Base-by-base conservation (phyloP, 2,797 vertebrate species). In the Lepidocolaptes lacrymiger region DNA sequence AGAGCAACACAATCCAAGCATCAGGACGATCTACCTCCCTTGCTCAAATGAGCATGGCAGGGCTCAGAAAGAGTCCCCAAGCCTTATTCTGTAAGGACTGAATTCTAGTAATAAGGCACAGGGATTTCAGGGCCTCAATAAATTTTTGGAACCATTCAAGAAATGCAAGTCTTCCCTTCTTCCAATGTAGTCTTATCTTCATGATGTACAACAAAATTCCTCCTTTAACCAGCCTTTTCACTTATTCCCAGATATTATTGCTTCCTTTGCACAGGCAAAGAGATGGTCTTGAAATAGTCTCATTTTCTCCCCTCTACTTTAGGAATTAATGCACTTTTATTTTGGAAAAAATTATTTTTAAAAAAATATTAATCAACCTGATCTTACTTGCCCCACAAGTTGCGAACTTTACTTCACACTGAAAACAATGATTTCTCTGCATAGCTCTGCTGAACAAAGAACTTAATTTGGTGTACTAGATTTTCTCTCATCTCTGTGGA, bases 391-490 rank as follows among this genome's bases (percentile, higher is more conserved):
- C 10, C 34, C 39, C 37, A 41, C 23, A 54, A n/a, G 62, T 64
- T 46, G 41, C 41, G 61, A 80, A 27, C 19, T 56, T 59, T 41
- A 54, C 71, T 71, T 71, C 67, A 14, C 62, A 55, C 51, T 69
- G 58, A 87, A 91, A 91, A n/a, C 34, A 81, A 64, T 32, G 14
- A 78, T 67, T 90, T 68, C 23, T 85, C 69, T 72, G 66, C 73
- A 49, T 27, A 88, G 48, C 28, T 79, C 49, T 76, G 48, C 1
- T 1, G 68, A 87, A 88, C 0, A 1, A 82, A 84, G 46, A 80
- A 71, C 20, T 44, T 73, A 44, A 73, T 82, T 89, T 79, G 56
- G 26, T 44, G 36, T 32, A 74, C 39, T 73, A 76, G 41, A 72
- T 87, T 94, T 93, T 43, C 34, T 78, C n/a, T 51, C 36, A 72